Evolutionary conservation across 2,113 vertebrate species (phyloP).

Genomic region (Gallinago media): DNA sequence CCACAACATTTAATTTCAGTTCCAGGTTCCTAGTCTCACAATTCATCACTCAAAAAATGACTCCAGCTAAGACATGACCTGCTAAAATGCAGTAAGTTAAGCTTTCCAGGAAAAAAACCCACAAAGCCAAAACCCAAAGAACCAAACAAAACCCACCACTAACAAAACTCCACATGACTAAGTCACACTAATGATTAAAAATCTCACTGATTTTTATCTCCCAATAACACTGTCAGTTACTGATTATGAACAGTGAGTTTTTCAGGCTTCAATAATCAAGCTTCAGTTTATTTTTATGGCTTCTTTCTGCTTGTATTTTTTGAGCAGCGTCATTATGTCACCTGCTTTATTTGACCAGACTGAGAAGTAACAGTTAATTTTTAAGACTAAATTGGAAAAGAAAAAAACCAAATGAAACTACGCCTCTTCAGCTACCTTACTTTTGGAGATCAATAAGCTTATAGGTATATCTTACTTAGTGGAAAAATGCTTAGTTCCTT

Average conservation of each 20-base stretch:
- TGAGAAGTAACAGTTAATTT: not conserved
- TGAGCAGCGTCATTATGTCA: not conserved
- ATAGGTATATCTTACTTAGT: not conserved
- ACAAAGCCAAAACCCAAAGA: not conserved
- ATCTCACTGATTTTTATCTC: not conserved
- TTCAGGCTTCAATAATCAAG: not conserved
- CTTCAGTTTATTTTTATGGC: not conserved
- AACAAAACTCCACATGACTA: not conserved
- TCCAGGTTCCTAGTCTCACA: not conserved
- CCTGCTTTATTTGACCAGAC: not conserved
- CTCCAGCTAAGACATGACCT: not conserved
- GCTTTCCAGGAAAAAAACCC: not conserved
- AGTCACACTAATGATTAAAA: not conserved
- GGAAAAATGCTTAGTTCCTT: not conserved
- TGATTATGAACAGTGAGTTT: not conserved
- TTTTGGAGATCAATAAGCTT: not conserved
- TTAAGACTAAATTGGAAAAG: not conserved
- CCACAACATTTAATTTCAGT: not conserved
- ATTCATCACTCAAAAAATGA: not conserved
- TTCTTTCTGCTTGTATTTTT: conserved; percentile 5
- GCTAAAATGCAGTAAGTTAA: not conserved
- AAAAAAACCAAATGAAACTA: not conserved
- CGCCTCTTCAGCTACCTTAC: not conserved
- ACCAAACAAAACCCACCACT: not conserved
- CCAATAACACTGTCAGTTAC: not conserved